A percentile compares a stretch with the other conserved stretches of the same genome.
phyloP scores from a whole-genome alignment of 2,113 vertebrate species.

The Chionomys nivalis region DNA sequence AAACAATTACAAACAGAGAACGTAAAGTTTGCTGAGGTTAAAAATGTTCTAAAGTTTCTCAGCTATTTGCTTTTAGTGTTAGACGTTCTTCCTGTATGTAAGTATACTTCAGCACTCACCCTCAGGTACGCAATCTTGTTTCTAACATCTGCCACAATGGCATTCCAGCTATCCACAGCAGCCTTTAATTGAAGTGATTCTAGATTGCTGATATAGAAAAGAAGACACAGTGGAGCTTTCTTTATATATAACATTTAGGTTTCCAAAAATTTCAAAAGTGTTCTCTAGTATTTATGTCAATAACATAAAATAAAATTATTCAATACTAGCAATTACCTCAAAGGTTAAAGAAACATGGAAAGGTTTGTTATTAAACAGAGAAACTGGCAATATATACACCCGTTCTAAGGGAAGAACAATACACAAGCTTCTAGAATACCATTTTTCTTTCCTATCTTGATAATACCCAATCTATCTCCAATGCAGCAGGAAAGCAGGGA shows the following conservation, averaged over 20 bases:
- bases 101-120: slow-evolving; percentile 71
- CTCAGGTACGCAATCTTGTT: slow-evolving; percentile 79
- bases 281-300: slow-evolving; percentile 39
- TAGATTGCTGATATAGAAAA: slow-evolving; percentile 68
- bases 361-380: slow-evolving; percentile 1
- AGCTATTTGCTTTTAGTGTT: slow-evolving; percentile 38
- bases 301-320: slow-evolving; percentile 39
- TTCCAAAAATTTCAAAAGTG: slow-evolving; percentile 35
- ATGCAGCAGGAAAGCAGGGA: background rate
- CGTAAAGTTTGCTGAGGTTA: slow-evolving; percentile 33
- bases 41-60: slow-evolving; percentile 31
- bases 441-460: background rate
- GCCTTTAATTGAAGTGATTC: slow-evolving; percentile 80
- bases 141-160: slow-evolving; percentile 80
- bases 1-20: slow-evolving; percentile 45
- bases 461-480: background rate
- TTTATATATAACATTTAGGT: slow-evolving; percentile 41
- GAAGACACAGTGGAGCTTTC: slow-evolving; percentile 51
- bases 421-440: background rate
- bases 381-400: background rate
- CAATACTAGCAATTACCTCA: background rate
- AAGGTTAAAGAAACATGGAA: slow-evolving; percentile 34
- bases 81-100: slow-evolving; percentile 9
- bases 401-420: slow-evolving; percentile 16
- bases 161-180: slow-evolving; percentile 80